Conservation (phyloP, 1,140 invertebrate species). For the Tetragonula clypearis region DNA sequence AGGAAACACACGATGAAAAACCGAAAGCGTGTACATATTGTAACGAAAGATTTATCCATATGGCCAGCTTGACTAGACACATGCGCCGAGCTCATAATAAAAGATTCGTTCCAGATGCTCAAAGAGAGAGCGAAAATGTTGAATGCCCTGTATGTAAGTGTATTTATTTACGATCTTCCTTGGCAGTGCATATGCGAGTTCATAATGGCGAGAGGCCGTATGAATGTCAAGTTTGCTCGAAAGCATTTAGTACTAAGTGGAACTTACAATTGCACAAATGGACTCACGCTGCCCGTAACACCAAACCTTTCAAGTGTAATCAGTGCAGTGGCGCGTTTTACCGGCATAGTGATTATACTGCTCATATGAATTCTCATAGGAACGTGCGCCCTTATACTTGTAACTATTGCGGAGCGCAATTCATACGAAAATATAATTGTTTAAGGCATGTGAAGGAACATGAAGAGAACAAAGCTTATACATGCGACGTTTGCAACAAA, state of each 20-base stretch:
- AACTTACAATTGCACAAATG: conserved; percentile 93
- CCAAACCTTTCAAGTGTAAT: conserved; percentile 93
- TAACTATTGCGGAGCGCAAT: conserved; percentile 96
- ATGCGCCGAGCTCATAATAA: conserved; percentile 91
- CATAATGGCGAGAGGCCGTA: conserved; percentile 89
- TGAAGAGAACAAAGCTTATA: conserved; percentile 93
- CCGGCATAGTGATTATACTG: conserved; percentile 89
- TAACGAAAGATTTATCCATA: conserved; percentile 91
- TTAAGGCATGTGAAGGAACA: conserved; percentile 95
- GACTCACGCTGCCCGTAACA: conserved; percentile 92
- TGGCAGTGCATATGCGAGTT: conserved; percentile 90
- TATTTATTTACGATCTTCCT: conserved; percentile 89
- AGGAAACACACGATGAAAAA: conserved; percentile 90
- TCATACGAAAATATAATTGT: conserved; percentile 96
- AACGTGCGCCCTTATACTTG: conserved; percentile 92
- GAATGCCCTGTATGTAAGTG: conserved; percentile 91
- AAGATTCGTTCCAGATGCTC: conserved; percentile 86
- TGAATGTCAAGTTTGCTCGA: conserved; percentile 91
- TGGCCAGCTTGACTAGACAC: conserved; percentile 90
- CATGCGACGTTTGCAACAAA: conserved; percentile 93
- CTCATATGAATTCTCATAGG: conserved; percentile 92
- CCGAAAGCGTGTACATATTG: conserved; percentile 92
- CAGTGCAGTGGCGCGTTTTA: conserved; percentile 92
- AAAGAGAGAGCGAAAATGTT: conserved; percentile 86
- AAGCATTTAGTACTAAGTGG: conserved; percentile 93